Conservation (phyloP, 2,113 vertebrate species). For the Lepus europaeus region DNA sequence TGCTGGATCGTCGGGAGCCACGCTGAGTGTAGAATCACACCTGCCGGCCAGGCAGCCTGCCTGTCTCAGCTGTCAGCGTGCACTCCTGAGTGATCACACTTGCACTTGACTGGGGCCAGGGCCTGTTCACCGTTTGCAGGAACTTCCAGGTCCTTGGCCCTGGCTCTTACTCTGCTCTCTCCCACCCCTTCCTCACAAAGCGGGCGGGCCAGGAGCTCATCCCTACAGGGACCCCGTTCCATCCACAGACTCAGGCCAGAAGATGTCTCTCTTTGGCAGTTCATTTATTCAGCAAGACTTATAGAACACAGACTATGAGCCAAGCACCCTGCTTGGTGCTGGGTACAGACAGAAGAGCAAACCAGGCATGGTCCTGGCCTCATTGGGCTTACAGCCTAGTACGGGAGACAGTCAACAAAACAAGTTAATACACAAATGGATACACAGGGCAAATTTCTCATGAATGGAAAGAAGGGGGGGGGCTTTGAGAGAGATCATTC, state of each 20-base stretch:
- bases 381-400: fast-evolving
- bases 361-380: background rate
- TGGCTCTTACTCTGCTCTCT: conserved; percentile 13
- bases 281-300: background rate
- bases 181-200: background rate
- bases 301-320: background rate
- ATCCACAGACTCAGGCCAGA: background rate
- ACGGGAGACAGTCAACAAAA: background rate
- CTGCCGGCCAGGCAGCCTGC: background rate
- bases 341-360: background rate
- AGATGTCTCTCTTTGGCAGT: conserved; percentile 1
- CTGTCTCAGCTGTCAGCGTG: background rate
- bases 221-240: background rate
- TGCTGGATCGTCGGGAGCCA: background rate
- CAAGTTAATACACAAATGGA: background rate
- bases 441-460: background rate
- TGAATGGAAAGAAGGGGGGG: background rate
- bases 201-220: background rate
- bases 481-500: background rate
- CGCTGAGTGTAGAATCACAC: background rate
- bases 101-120: background rate
- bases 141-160: background rate
- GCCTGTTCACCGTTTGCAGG: background rate
- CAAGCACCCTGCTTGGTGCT: background rate
- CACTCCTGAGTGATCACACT: background rate